These are phyloP conservation scores for Drosophila sucinea DNA, from an alignment of 1,140 invertebrate genomes.

Conservation along the genomic window DNA sequence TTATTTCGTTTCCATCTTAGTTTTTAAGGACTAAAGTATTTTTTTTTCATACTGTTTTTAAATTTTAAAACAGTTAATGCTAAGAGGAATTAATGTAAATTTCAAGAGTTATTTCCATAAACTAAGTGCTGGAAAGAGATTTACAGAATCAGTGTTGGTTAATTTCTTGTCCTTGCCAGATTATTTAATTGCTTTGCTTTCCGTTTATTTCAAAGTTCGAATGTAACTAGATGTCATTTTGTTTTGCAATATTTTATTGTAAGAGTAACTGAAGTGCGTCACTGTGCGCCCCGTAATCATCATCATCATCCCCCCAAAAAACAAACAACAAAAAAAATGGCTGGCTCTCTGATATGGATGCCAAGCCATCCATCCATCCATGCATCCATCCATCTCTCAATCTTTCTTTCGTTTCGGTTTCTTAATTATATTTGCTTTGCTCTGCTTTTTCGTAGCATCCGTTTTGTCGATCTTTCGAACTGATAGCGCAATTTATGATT, in stretches of 20 bases:
- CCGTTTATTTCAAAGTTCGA: too few relatives aligned
- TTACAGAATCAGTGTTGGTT: too few relatives aligned
- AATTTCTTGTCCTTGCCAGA: too few relatives aligned
- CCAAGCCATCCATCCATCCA: conserved; percentile 64
- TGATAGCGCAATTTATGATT: conserved; percentile 76
- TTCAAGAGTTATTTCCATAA: too few relatives aligned
- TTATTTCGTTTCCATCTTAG: too few relatives aligned
- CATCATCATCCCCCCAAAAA: conserved; percentile 1
- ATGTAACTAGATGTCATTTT: too few relatives aligned
- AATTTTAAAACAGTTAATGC: too few relatives aligned
- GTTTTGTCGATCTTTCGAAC: conserved; percentile 72
- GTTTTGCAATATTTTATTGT: not conserved
- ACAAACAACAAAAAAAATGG: not conserved
- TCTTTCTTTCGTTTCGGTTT: conserved; percentile 48
- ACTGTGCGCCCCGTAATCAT: conserved; percentile 2
- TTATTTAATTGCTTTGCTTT: too few relatives aligned
- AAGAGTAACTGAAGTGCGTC: not conserved
- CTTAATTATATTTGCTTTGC: conserved; percentile 75
- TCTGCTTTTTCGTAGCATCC: conserved; percentile 64
- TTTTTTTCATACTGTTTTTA: too few relatives aligned
- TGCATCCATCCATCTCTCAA: conserved; percentile 22
- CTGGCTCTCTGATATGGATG: conserved; percentile 19
- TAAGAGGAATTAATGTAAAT: too few relatives aligned
- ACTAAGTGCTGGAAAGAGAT: too few relatives aligned
- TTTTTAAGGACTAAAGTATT: too few relatives aligned